Evolutionary conservation across 2,888 invertebrate genomes (phyloP).

Genomic region (Calameuta idolon): DNA sequence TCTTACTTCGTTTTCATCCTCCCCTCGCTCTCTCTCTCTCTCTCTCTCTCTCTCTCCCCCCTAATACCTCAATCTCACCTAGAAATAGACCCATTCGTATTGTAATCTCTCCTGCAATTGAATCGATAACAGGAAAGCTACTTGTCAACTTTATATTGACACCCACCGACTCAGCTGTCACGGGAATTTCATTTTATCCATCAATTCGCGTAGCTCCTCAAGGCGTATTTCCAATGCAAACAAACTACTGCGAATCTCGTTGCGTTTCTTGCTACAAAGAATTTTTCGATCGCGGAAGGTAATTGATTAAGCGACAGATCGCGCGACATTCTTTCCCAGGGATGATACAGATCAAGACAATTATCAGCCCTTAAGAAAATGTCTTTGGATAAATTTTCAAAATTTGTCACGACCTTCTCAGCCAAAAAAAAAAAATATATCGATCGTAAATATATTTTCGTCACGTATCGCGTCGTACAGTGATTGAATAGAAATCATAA

Average conservation of each 20-base stretch:
- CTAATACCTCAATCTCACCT: neutral
- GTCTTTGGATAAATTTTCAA: neutral
- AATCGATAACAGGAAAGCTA: neutral
- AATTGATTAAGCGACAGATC: neutral
- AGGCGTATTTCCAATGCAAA: neutral
- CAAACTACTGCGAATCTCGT: neutral
- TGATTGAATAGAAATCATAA: no score
- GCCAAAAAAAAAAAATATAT: no score
- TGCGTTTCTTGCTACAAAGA: neutral
- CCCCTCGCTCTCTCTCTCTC: neutral
- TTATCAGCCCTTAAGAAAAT: neutral
- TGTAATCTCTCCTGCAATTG: neutral
- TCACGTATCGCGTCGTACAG: no score
- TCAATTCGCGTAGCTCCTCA: neutral
- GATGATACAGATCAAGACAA: rapidly evolving
- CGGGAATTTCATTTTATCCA: neutral
- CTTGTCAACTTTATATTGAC: neutral
- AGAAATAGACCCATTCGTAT: neutral
- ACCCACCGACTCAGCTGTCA: neutral
- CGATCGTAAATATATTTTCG: no score
- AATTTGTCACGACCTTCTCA: no score
- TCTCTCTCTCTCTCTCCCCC: no score
- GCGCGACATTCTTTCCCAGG: neutral
- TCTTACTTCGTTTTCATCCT: neutral
- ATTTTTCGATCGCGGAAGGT: neutral